These are phyloP conservation scores for Brevimyrus niger DNA, from an alignment of 2,113 vertebrate species.

Conservation along the genomic window DNA sequence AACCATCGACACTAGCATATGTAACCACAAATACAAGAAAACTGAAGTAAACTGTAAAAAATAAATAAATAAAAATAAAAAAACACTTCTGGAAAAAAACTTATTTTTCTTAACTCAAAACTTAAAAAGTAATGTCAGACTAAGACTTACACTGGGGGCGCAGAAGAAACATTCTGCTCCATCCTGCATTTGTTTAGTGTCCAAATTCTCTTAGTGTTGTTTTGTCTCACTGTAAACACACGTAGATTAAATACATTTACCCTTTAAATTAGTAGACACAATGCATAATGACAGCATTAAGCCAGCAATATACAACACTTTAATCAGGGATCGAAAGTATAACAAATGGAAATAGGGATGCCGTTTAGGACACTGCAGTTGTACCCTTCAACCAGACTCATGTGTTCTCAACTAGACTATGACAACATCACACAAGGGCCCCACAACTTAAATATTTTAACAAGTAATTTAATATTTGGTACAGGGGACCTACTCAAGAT, in stretches of 20 bases:
- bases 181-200: neutral
- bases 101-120: too few species aligned
- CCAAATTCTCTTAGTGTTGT: neutral
- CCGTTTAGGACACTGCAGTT: neutral
- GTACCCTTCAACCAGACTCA: neutral
- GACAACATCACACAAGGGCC: neutral
- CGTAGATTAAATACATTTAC: neutral
- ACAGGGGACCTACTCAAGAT: neutral
- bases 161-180: neutral
- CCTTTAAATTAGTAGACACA: neutral
- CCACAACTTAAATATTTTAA: neutral
- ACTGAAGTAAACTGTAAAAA: neutral
- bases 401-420: neutral
- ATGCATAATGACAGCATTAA: neutral
- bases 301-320: neutral
- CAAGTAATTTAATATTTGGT: neutral
- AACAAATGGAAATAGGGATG: neutral
- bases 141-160: neutral
- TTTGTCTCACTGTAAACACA: neutral
- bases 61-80: neutral
- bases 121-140: neutral
- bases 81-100: neutral
- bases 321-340: neutral
- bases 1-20: neutral
- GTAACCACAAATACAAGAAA: slow-evolving; percentile 27